Conservation (phyloP, 2,113 vertebrate genomes). For the Daphoenositta chrysoptera region DNA sequence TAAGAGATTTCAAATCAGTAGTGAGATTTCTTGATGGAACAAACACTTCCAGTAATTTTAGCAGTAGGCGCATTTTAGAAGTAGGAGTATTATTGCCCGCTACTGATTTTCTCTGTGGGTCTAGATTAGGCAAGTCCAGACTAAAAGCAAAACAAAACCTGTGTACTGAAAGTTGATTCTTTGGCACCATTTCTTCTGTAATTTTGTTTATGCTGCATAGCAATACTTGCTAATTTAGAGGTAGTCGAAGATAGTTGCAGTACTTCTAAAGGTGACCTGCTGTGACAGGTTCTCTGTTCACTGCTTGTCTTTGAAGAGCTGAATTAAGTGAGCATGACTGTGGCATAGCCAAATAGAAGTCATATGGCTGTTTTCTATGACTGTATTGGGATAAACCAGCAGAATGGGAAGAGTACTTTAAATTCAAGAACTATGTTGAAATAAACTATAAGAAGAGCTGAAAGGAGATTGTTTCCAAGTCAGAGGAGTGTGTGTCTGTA, state of each 20-base stretch:
- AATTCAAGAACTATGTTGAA: not conserved
- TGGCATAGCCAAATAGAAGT: not conserved
- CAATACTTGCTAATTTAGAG: not conserved
- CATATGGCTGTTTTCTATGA: not conserved
- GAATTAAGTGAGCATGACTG: not conserved
- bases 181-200: not conserved
- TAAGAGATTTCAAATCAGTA: not conserved
- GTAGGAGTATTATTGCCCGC: not conserved
- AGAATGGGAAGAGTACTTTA: not conserved
- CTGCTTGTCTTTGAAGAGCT: not conserved
- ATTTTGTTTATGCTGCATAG: not conserved
- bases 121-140: not conserved
- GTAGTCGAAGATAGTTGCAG: accelerated
- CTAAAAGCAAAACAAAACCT: not conserved
- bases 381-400: not conserved
- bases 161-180: not conserved
- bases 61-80: not conserved
- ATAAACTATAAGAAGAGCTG: not conserved
- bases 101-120: not conserved
- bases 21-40: not conserved
- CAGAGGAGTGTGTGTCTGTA: not conserved
- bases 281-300: not conserved
- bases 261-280: not conserved
- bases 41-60: not conserved
- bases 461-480: not conserved